Conservation (phyloP, 2,888 invertebrate genomes). For the Cephus rjabovi region DNA sequence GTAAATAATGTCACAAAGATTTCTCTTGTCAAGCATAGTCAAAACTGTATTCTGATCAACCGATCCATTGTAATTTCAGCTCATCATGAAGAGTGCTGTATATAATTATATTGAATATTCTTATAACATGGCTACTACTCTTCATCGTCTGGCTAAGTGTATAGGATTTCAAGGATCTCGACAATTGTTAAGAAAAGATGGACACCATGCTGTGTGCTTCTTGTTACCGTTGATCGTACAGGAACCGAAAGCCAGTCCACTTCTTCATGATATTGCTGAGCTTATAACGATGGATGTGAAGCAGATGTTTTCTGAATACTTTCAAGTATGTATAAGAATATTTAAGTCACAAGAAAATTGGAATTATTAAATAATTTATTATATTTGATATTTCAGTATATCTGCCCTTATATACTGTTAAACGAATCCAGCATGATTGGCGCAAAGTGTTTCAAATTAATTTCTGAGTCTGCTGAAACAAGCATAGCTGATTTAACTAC, state of each 20-base stretch:
- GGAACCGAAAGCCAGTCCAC: slow-evolving; percentile 70
- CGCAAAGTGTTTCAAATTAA: slow-evolving; percentile 73
- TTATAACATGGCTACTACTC: slow-evolving; percentile 71
- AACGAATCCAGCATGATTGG: slow-evolving; percentile 72
- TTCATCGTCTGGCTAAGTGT: slow-evolving; percentile 74
- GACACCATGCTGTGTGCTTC: slow-evolving; percentile 76
- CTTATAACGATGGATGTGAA: slow-evolving; percentile 72
- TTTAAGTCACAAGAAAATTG: not conserved
- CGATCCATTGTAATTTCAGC: slow-evolving; percentile 50
- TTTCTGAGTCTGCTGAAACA: slow-evolving; percentile 73
- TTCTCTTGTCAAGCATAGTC: not conserved
- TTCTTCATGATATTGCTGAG: slow-evolving; percentile 75
- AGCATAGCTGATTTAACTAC: slow-evolving; percentile 73
- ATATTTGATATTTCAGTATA: slow-evolving; percentile 70
- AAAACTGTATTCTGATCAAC: not conserved
- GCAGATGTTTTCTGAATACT: slow-evolving; percentile 73
- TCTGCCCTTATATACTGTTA: slow-evolving; percentile 78
- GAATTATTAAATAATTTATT: slow-evolving; percentile 23
- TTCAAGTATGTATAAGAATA: slow-evolving; percentile 45
- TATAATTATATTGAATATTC: slow-evolving; percentile 71
- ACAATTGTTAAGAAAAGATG: slow-evolving; percentile 78
- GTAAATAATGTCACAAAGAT: slow-evolving; percentile 35
- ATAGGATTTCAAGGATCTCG: slow-evolving; percentile 78
- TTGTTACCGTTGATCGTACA: slow-evolving; percentile 72
- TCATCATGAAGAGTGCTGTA: slow-evolving; percentile 71